Conservation (phyloP, 1,140 invertebrate genomes). For the Pantala flavescens region DNA sequence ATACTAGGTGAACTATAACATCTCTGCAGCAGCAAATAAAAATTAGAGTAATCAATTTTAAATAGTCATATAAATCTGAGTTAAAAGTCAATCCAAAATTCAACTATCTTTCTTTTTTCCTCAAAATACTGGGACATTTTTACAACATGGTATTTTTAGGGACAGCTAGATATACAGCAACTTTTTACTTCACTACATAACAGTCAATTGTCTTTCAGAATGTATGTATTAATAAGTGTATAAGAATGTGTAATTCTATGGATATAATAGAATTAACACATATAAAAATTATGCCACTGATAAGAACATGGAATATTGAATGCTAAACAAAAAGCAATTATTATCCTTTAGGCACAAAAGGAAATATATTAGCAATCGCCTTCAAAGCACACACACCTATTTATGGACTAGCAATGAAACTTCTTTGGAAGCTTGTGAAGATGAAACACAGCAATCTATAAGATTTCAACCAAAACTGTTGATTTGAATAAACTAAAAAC, state of each 20-base stretch:
- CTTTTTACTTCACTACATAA: conserved; percentile 4
- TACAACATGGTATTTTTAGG: conserved; percentile 2
- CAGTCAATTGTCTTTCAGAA: conserved; percentile 9
- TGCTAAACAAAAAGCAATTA: conserved; percentile 1
- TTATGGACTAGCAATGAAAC: conserved; percentile 2
- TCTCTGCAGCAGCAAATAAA: neutral
- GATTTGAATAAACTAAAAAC: conserved; percentile 2
- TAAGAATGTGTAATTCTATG: conserved; percentile 10
- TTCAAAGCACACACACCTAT: conserved; percentile 1
- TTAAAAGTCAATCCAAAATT: conserved; percentile 10
- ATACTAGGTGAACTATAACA: neutral
- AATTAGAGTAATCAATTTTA: conserved; percentile 1
- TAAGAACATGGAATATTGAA: conserved; percentile 10
- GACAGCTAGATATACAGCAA: neutral
- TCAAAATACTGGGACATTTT: conserved; percentile 6
- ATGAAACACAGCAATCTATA: conserved; percentile 10
- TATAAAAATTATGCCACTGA: neutral
- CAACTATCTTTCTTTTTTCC: neutral
- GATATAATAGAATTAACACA: neutral
- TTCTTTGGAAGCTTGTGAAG: conserved; percentile 1
- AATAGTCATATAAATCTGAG: conserved; percentile 4
- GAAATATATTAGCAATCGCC: neutral
- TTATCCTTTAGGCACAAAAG: conserved; percentile 1
- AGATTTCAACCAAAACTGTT: neutral
- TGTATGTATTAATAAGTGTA: conserved; percentile 7